Conservation (phyloP, 2,113 vertebrate species). For the Entosphenus tridentatus region DNA sequence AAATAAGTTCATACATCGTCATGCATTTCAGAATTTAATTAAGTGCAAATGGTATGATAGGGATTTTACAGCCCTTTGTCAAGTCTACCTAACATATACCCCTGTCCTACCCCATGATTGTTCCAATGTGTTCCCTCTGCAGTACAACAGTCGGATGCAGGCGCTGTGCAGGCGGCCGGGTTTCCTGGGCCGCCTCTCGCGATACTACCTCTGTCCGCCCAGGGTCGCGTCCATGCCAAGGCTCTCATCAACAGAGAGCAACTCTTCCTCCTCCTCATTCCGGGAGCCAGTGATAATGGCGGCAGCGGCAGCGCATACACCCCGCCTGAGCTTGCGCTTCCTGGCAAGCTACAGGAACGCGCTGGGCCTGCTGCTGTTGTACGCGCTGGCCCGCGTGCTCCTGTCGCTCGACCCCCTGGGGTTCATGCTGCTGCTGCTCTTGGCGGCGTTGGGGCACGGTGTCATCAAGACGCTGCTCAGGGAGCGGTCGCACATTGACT, state of each 20-base stretch:
- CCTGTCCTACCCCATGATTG: no score
- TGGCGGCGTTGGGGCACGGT: conserved; percentile 31
- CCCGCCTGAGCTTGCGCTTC: conserved; percentile 47
- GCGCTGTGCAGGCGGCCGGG: conserved; percentile 41
- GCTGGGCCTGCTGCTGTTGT: conserved; percentile 28
- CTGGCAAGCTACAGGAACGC: conserved; percentile 66
- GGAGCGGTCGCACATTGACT: conserved; percentile 13
- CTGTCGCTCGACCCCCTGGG: conserved; percentile 30
- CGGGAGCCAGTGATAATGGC: no score
- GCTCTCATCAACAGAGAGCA: conserved; percentile 14
- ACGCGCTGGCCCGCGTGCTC: conserved; percentile 26
- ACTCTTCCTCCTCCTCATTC: not conserved
- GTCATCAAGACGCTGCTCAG: conserved; percentile 27
- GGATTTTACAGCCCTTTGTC: no score
- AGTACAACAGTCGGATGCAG: conserved; percentile 49
- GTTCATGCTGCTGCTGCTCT: conserved; percentile 30
- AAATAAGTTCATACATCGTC: no score
- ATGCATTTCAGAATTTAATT: no score
- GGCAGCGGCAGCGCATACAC: conserved; percentile 8
- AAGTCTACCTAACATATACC: no score
- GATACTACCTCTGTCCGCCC: conserved; percentile 28
- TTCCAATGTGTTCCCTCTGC: conserved; percentile 8
- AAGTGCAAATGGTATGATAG: no score
- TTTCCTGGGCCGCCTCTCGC: conserved; percentile 45
- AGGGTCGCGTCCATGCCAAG: conserved; percentile 17